These are phyloP conservation scores for Corydoras sp. DNA, from an alignment of 2,113 vertebrate genomes.

Conservation along the genomic window DNA sequence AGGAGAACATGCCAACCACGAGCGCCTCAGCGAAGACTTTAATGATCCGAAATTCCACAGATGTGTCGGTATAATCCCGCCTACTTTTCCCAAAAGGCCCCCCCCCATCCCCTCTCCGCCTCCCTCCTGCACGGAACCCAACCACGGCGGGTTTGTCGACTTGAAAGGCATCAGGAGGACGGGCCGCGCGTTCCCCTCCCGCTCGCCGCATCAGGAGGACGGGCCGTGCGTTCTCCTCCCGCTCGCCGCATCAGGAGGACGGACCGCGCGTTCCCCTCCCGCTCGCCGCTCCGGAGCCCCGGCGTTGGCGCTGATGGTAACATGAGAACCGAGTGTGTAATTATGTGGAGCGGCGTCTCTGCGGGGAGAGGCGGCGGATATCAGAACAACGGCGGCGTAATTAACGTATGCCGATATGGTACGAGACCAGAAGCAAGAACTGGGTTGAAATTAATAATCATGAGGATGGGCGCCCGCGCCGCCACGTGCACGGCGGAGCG, in stretches of 20 bases:
- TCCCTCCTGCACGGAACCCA: background rate
- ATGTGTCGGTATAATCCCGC: too few relatives aligned
- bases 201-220: constrained; percentile 8
- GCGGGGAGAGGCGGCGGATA: constrained; percentile 43
- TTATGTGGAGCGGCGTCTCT: constrained; percentile 45
- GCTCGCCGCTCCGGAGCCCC: constrained; percentile 7
- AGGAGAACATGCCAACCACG: too few relatives aligned
- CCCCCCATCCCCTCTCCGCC: background rate
- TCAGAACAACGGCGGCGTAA: constrained; percentile 49
- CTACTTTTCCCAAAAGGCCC: background rate
- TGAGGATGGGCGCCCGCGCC: constrained; percentile 1
- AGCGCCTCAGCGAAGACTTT: too few relatives aligned
- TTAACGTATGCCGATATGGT: constrained; percentile 49
- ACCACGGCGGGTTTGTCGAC: constrained; percentile 2
- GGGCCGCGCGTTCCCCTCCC: background rate
- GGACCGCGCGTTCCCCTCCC: background rate
- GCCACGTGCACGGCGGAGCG: background rate
- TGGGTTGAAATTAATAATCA: constrained; percentile 38
- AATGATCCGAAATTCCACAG: too few relatives aligned
- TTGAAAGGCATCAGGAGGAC: constrained; percentile 10
- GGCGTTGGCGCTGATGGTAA: constrained; percentile 42
- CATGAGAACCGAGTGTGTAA: constrained; percentile 49
- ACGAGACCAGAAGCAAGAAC: constrained; percentile 34
- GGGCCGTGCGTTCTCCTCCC: background rate
- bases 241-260: constrained; percentile 3